Evolutionary conservation across 2,113 vertebrate genomes (phyloP).

Genomic region (Astur gentilis): DNA sequence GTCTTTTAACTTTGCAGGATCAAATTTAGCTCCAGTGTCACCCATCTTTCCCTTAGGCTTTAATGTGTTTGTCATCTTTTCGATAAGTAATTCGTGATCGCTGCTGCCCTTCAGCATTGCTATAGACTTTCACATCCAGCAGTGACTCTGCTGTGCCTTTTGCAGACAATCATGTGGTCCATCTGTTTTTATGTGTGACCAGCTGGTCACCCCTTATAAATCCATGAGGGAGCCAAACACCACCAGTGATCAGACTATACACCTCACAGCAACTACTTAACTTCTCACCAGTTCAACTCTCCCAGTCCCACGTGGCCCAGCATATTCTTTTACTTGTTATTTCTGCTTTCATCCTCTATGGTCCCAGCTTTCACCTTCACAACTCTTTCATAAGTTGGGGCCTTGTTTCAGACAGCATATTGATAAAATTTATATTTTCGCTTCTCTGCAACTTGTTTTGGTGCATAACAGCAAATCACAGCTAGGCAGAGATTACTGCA

Average conservation of each 20-base stretch:
- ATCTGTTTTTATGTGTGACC: not conserved
- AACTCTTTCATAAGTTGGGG: not conserved
- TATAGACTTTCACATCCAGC: not conserved
- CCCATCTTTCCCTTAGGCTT: slow-evolving; percentile 1
- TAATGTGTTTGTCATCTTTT: not conserved
- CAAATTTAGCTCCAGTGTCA: slow-evolving; percentile 15
- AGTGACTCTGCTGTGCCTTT: not conserved
- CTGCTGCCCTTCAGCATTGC: not conserved
- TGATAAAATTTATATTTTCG: not conserved
- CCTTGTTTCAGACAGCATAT: accelerated
- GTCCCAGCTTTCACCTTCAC: not conserved
- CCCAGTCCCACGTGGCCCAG: not conserved
- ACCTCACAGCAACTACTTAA: not conserved
- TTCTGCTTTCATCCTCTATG: not conserved
- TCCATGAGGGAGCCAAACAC: not conserved
- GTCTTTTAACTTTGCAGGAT: not conserved
- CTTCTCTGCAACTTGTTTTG: not conserved
- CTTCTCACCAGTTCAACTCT: not conserved
- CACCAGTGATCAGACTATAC: not conserved
- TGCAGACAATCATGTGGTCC: not conserved
- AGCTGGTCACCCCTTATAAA: not conserved
- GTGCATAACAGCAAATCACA: not conserved
- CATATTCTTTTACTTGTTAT: not conserved
- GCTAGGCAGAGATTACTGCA: not conserved
- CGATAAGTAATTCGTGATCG: not conserved